These are phyloP conservation scores for Zaprionus capensis DNA, from an alignment of 1,140 invertebrate species.

Conservation along the genomic window DNA sequence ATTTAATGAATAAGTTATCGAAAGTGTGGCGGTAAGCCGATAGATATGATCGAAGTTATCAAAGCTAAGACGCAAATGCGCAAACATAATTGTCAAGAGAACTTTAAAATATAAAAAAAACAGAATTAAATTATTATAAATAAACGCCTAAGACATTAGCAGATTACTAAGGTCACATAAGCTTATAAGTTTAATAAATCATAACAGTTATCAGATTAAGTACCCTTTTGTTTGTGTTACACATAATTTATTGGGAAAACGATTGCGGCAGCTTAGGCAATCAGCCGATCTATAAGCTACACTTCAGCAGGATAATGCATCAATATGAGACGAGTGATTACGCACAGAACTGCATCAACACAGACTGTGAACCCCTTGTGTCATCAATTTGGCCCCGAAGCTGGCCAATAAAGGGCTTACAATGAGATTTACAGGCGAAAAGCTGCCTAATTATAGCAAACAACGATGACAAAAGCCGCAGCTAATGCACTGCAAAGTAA, in stretches of 20 bases:
- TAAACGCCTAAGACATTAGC: background rate
- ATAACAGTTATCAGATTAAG: too few relatives aligned
- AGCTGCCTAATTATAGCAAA: constrained; percentile 74
- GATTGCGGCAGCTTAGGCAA: background rate
- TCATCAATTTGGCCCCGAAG: constrained; percentile 40
- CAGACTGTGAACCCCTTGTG: background rate
- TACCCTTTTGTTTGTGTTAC: background rate
- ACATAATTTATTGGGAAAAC: background rate
- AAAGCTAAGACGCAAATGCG: too few relatives aligned
- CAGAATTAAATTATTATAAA: background rate
- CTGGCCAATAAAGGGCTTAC: constrained; percentile 44
- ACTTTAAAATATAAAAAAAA: background rate
- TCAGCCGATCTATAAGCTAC: constrained; percentile 23
- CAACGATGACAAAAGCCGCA: constrained; percentile 54
- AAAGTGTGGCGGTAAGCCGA: too few relatives aligned
- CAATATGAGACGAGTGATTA: constrained; percentile 56
- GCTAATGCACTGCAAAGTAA: constrained; percentile 74
- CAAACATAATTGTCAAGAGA: too few relatives aligned
- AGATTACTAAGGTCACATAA: background rate
- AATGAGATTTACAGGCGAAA: constrained; percentile 53
- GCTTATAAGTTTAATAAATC: too few relatives aligned
- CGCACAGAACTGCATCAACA: constrained; percentile 11
- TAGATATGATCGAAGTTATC: too few relatives aligned
- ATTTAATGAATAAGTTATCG: too few relatives aligned
- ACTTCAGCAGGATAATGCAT: constrained; percentile 55